phyloP scores from a whole-genome alignment of 2,797 vertebrate species.

The Meriones psammophilus region DNA sequence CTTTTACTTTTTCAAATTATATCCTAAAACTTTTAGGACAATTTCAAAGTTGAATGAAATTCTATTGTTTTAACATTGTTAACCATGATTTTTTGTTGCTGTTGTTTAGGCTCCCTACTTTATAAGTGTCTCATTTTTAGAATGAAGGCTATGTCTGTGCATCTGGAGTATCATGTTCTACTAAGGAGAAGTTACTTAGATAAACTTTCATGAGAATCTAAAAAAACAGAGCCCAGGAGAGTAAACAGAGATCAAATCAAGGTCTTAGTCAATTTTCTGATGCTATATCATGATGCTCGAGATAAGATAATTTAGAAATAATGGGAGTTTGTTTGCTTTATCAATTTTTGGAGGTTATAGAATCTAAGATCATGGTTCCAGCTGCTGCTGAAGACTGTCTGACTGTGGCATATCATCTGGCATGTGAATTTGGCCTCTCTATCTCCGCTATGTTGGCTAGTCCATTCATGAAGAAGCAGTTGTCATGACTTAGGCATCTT shows the following conservation, averaged over 20 bases:
- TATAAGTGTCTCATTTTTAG: not conserved
- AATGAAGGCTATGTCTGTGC: not conserved
- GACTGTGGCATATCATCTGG: not conserved
- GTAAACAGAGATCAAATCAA: not conserved
- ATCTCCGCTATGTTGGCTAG: not conserved
- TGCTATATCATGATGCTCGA: not conserved
- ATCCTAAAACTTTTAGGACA: constrained; percentile 20
- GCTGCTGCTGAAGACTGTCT: not conserved
- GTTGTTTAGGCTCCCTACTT: not conserved
- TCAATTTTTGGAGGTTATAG: not conserved
- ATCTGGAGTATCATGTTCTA: not conserved
- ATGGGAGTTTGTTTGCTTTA: not conserved
- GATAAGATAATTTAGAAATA: not conserved
- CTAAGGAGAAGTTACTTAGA: not conserved
- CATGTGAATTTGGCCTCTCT: not conserved
- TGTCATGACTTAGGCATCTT: not conserved
- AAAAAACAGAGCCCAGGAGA: not conserved
- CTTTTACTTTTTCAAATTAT: constrained; percentile 63
- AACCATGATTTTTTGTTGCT: not conserved
- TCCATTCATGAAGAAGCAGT: no score
- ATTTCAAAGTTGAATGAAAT: constrained; percentile 50
- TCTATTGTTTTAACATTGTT: constrained; percentile 4
- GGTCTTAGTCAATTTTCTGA: not conserved
- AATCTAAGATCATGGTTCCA: not conserved
- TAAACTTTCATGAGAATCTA: not conserved